Percentiles rank a stretch among this genome's conserved stretches.
phyloP scores from a whole-genome alignment of 2,113 vertebrate genomes.

The Campylorhamphus procurvoides region DNA sequence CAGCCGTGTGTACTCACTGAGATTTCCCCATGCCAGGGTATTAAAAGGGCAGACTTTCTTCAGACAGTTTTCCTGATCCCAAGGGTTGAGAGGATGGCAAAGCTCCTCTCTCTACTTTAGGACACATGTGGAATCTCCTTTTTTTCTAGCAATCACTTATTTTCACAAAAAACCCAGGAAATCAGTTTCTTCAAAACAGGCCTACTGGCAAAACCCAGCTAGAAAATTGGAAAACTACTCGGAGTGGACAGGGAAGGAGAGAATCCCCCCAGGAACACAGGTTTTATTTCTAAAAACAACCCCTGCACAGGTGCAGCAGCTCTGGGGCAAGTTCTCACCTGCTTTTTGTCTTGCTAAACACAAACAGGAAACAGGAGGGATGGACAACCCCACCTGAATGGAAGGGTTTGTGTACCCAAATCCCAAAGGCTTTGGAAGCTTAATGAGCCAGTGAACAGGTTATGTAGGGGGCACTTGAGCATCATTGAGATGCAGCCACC shows the following conservation, averaged over 20 bases:
- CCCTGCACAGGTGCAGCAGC: not conserved
- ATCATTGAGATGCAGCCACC: slow-evolving; percentile 42
- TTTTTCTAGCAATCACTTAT: not conserved
- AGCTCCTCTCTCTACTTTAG: not conserved
- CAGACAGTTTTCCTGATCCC: not conserved
- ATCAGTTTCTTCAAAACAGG: not conserved
- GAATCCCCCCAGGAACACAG: not conserved
- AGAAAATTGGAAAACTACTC: not conserved
- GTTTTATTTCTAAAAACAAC: not conserved
- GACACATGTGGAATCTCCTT: not conserved
- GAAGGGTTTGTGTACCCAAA: slow-evolving; percentile 11
- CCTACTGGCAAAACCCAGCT: not conserved
- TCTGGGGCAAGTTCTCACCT: not conserved
- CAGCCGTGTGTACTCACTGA: not conserved
- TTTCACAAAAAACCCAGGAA: not conserved
- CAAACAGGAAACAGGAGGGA: slow-evolving; percentile 1
- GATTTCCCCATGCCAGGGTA: not conserved
- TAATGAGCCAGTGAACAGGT: slow-evolving; percentile 6
- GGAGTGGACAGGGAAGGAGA: not conserved
- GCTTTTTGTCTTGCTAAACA: slow-evolving; percentile 12
- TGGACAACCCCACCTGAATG: not conserved
- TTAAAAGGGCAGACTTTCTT: not conserved
- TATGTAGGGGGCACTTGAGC: not conserved
- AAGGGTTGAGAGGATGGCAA: not conserved
- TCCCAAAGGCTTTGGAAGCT: slow-evolving; percentile 13